Evolutionary conservation across 1,140 invertebrate genomes (phyloP).

Genomic region (Euwallacea fornicatus): DNA sequence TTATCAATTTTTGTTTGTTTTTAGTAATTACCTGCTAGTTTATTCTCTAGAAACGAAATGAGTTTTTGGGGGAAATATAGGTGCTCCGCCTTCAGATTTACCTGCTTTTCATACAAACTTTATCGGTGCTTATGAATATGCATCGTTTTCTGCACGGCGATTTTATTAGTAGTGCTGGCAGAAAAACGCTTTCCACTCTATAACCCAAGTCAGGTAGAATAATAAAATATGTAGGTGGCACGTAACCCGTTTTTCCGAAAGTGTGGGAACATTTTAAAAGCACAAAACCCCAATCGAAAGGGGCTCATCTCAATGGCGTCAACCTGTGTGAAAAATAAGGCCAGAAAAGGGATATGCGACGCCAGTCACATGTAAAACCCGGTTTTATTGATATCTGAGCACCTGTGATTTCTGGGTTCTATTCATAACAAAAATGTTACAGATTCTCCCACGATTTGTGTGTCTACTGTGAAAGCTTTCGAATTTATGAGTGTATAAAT

Average conservation of each 20-base stretch:
- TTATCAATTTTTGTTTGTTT: conserved; percentile 26
- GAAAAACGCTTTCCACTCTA: background rate
- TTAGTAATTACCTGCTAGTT: conserved; percentile 18
- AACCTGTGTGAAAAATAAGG: conserved; percentile 13
- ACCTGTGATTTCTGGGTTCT: conserved; percentile 10
- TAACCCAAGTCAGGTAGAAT: background rate
- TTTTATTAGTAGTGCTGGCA: conserved; percentile 3
- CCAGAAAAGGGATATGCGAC: conserved; percentile 14
- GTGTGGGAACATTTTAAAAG: conserved; percentile 4
- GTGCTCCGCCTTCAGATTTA: conserved; percentile 6
- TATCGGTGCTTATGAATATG: conserved; percentile 2
- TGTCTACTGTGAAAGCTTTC: too few species aligned
- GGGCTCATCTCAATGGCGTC: background rate
- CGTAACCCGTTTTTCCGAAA: background rate
- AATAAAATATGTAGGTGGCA: background rate
- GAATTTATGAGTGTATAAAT: too few species aligned
- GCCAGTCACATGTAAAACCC: conserved; percentile 1
- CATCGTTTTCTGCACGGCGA: background rate
- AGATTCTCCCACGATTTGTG: background rate
- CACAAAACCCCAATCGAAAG: conserved; percentile 1
- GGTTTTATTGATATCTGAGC: conserved; percentile 2
- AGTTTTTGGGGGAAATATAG: conserved; percentile 10
- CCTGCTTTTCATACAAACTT: background rate
- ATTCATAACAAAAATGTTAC: background rate
- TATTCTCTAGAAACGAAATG: conserved; percentile 5